Evolutionary conservation across 2,797 vertebrate genomes (phyloP), one percentile per base, ranked within the genome.

Genomic region (Coregonus suidteri): DNA sequence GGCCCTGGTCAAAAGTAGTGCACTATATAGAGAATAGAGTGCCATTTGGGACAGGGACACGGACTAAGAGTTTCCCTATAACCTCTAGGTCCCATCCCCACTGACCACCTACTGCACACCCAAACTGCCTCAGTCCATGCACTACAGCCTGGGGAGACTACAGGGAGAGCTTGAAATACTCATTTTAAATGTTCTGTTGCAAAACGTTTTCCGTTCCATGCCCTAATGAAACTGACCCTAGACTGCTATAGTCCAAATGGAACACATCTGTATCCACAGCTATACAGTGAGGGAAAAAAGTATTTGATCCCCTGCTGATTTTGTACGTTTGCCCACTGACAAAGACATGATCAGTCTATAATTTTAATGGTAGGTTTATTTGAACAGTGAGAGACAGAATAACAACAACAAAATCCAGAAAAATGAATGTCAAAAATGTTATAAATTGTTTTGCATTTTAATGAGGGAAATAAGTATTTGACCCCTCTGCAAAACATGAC

Each of bases 21-120:
- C 18, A 20, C 56, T 59, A 59, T 7, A 47, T 59, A 16, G 4
- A 5, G 56, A 59, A 59, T 6, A 59, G 56, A 7, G 18, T 20
- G 54, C 65, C 65, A 14, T 67, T 67, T 31, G 64, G 3, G 54
- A 59, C 18, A 6, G 5, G 37, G 37, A 41, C 37, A 41, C 6
- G 18, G 64, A 78, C 85, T 34, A 47, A 62, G 64, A 75, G 56
- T 51, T 75, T 59, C 25, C 71, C 62, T 31, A 16, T 47, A 31
- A n/a, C 51, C 71, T 54, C 18, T 20, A 11, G 18, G 30, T 25
- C 71, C 66, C 66, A n/a, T 41, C 16, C 47, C 41, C 31, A 13
- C 35, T 6, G 67, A 35, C 34, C 34, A 15, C 35, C 4, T 15
- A 51, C 35, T 5, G 18, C 37, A 52, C 47, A n/a, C 41, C 70